phyloP scores from a whole-genome alignment of 2,113 vertebrate species.

The Polypterus bichir region DNA sequence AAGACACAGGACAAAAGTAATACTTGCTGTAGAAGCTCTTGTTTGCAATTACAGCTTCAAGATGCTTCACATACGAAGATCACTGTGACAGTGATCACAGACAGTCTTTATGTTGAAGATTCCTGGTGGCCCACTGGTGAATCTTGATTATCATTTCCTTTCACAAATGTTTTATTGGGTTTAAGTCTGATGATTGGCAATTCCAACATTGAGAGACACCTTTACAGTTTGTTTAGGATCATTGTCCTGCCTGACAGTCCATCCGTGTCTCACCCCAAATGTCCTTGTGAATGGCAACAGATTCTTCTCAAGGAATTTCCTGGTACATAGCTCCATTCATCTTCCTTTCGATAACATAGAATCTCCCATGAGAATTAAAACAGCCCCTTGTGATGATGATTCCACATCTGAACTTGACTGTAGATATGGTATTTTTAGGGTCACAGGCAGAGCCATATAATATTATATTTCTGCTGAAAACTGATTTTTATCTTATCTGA shows the following conservation, averaged over 20 bases:
- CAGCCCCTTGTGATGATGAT: not conserved
- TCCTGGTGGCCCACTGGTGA: no score
- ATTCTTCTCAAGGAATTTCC: slow-evolving; percentile 10
- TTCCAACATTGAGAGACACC: not conserved
- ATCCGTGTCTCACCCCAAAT: not conserved
- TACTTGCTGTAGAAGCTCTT: slow-evolving; percentile 12
- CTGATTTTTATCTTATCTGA: no score
- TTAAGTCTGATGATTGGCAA: slow-evolving; percentile 5
- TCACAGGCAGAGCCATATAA: slow-evolving; percentile 3
- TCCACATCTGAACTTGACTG: not conserved
- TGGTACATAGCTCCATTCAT: slow-evolving; percentile 6
- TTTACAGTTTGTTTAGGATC: not conserved
- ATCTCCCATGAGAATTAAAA: not conserved
- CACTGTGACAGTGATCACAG: no score
- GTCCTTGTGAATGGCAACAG: slow-evolving; percentile 7
- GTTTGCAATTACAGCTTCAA: slow-evolving; percentile 6
- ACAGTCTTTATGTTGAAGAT: no score
- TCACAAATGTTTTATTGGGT: slow-evolving; percentile 1
- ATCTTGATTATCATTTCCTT: no score
- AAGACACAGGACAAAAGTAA: not conserved
- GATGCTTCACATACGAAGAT: slow-evolving; percentile 4
- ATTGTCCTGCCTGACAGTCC: not conserved
- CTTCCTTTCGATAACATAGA: slow-evolving; percentile 3
- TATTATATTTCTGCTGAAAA: not conserved
- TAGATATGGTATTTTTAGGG: not conserved